A percentile compares a stretch with the other conserved stretches of the same genome.
Conservation (phyloP, 37 sponge, comb jelly and placozoan species). For the Geodia barretti region DNA sequence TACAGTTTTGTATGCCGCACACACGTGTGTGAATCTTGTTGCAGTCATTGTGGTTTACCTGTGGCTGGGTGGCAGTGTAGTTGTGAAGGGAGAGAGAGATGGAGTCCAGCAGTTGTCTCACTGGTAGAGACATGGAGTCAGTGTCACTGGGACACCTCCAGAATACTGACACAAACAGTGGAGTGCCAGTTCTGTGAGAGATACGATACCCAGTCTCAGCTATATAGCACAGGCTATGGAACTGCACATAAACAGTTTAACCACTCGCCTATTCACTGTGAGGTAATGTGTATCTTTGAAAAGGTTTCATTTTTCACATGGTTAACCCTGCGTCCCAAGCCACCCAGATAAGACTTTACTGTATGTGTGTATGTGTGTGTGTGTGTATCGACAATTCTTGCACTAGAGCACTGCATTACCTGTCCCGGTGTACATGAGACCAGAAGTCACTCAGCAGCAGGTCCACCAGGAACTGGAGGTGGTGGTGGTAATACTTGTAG, state of each 20-base stretch:
- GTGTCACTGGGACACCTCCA: not conserved
- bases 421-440: no score
- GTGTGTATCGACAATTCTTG: no score
- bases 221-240: no score
- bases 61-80: not conserved
- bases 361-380: no score
- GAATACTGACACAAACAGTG: conserved; percentile 37
- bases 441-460: conserved; percentile 24
- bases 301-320: no score
- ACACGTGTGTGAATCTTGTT: not conserved
- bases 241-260: no score
- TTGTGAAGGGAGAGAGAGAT: not conserved
- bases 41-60: not conserved
- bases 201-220: no score
- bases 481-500: not conserved
- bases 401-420: no score
- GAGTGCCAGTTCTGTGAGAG: not conserved
- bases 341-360: no score
- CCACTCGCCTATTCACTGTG: no score
- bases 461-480: conserved; percentile 29
- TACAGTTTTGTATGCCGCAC: not conserved
- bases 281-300: no score
- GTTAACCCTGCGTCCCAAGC: no score
- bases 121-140: not conserved
- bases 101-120: conserved; percentile 18